Conservation (phyloP, 2,888 invertebrate genomes). For the Habrosyne pyritoides region DNA sequence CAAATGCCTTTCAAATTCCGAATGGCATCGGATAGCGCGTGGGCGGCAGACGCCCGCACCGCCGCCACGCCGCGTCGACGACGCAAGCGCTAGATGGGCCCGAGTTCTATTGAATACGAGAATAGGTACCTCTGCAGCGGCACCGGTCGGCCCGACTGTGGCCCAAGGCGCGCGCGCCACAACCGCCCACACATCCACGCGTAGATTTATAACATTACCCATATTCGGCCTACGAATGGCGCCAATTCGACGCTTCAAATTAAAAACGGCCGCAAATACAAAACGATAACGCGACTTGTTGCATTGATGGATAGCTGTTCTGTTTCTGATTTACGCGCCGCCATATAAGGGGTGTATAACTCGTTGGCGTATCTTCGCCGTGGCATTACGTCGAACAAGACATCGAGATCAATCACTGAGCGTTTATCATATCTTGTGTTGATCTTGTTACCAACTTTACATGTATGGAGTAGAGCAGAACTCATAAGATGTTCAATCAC, state of each 20-base stretch:
- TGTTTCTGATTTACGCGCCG: slow-evolving; percentile 69
- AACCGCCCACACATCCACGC: slow-evolving; percentile 57
- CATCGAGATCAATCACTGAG: neutral
- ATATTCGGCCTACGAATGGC: slow-evolving; percentile 79
- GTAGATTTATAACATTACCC: slow-evolving; percentile 82
- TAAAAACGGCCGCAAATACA: slow-evolving; percentile 74
- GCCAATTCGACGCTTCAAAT: slow-evolving; percentile 81
- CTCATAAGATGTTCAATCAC: neutral
- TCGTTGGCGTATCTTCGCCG: slow-evolving; percentile 30
- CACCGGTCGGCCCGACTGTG: slow-evolving; percentile 41
- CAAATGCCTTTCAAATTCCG: slow-evolving; percentile 82
- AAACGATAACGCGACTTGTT: slow-evolving; percentile 62
- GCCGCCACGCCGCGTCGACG: slow-evolving; percentile 38
- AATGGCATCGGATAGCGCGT: slow-evolving; percentile 61
- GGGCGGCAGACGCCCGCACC: slow-evolving; percentile 67
- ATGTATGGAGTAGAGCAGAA: neutral
- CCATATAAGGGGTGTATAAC: slow-evolving; percentile 55
- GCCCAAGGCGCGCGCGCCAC: slow-evolving; percentile 59
- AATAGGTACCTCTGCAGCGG: slow-evolving; percentile 40
- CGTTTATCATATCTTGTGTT: slow-evolving; percentile 1
- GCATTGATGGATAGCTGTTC: slow-evolving; percentile 70
- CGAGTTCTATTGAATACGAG: slow-evolving; percentile 67
- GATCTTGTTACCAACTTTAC: neutral
- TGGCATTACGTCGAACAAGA: slow-evolving; percentile 7
- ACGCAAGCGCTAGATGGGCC: slow-evolving; percentile 65